Base-by-base conservation (phyloP, 2,888 invertebrate genomes). In the Plebejus argus region DNA sequence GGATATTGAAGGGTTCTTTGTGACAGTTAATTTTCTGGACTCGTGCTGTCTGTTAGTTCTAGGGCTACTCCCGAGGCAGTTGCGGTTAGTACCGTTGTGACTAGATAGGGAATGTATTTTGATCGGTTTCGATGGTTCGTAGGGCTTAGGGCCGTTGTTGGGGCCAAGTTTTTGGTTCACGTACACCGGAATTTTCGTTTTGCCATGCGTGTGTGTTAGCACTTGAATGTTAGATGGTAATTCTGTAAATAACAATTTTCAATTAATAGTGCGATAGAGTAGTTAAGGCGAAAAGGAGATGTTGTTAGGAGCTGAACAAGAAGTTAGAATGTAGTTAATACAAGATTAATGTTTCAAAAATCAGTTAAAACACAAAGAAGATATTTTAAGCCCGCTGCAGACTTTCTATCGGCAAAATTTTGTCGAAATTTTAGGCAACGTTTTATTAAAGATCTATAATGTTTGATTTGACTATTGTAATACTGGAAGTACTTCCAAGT, bases 181-280 rank as follows among this genome's bases (percentile, higher is more conserved):
- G 79, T 85, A 89, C 1, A 91, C 85, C 0, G 91, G 92, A 79
- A 91, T 91, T 82, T 91, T 92, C 0, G 91, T 90, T 80, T 86
- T 88, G 28, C 74, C 49, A 74, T 39, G 82, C 82, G 79, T 84
- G 85, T 66, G 79, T 79, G 77, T 82, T 85, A 18, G 78, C 70
- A 6, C 81, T 79, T 56, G 82, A 82, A 76, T 78, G 81, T 84
- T 86, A 23, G 82, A 70, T 15, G 83, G 80, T 80, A 85, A 85
- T 35, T 86, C 90, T 90, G 86, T 15, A 85, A 83, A 77, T 76
- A 78, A 80, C 12, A 70, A 77, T 53, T 53, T 23, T 45, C 6
- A 12, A 76, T 66, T 45, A n/a, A 70, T 56, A 58, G 18, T 70
- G 20, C 33, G 6, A 33, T 6, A 0, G 6, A 20, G 61, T 28